Base-by-base conservation (phyloP, 1,140 invertebrate species). In the Paracyclopina nana region DNA sequence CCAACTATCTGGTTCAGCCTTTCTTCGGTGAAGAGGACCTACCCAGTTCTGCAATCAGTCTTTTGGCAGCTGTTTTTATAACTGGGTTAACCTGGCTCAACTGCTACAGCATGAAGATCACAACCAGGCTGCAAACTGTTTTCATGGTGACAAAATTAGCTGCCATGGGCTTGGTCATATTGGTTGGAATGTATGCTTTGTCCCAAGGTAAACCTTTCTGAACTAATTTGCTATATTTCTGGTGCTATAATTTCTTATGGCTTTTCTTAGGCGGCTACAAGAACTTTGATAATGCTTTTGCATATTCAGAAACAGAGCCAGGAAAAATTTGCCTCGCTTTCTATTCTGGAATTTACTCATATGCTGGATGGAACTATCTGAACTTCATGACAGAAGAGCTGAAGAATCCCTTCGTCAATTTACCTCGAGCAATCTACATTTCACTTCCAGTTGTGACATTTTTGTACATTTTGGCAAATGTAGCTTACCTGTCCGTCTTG, bases 311-410 rank as follows among this genome's bases (percentile, higher is more conserved):
- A 41, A 76, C 71, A 0, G 77, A 82, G 61, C 75, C 84, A 4
- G 81, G 83, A 38, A 77, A 80, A 62, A 77, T 91, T 59, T 82
- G 87, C 0, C 70, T 91, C 26, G 83, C 84, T 2, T 82, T 96
- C 62, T 96, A 95, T 65, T 85, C 83, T 0, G 90, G 88, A 56
- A 79, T 96, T 57, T 96, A 94, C 65, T 90, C 88, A 0, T 96
- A 94, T 65, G 88, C 87, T 48, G 91, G 91, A 55, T 96, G 86
- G 85, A 74, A 74, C 60, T 74, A 60, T 55, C 68, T 87, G 29
- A 87, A 87, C 65, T 88, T 84, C 60, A 82, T 88, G 38, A 87
- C 87, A 0, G 87, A 92, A 65, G 88, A 94, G 68, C 65, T 94
- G 1, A 80, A 86, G 62, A 76, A 92, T 62, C 87, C 87, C n/a